phyloP scores from a whole-genome alignment of 2,797 vertebrate genomes.

The Acanthornis magna region DNA sequence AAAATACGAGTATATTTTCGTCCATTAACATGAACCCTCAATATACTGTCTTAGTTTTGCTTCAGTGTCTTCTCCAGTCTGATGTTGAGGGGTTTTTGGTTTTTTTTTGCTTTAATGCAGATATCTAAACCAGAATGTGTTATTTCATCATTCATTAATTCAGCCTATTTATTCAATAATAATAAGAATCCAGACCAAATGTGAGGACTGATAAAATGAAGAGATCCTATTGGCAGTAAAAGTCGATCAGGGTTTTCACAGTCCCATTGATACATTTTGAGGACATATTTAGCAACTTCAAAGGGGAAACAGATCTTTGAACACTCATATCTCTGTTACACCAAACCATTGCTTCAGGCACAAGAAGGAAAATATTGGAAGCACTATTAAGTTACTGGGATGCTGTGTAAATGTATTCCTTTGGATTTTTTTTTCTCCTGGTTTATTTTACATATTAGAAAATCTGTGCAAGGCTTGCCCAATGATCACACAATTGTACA shows the following conservation, averaged over 20 bases:
- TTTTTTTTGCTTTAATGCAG: not conserved
- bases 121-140: not conserved
- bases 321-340: not conserved
- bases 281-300: not conserved
- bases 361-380: not conserved
- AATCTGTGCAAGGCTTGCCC: not conserved
- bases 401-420: not conserved
- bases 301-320: not conserved
- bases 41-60: not conserved
- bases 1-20: not conserved
- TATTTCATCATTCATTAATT: not conserved
- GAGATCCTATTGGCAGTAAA: not conserved
- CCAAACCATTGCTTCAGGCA: not conserved
- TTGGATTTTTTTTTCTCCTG: not conserved
- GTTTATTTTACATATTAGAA: not conserved
- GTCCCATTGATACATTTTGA: not conserved
- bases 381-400: not conserved
- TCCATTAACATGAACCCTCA: not conserved
- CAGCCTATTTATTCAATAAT: not conserved
- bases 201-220: not conserved
- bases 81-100: rapidly evolving
- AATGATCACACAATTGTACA: not conserved
- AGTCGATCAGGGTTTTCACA: not conserved
- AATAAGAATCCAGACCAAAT: not conserved
- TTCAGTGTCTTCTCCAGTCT: not conserved